Base-by-base conservation (phyloP, 2,113 vertebrate genomes). In the Dinomys branickii region DNA sequence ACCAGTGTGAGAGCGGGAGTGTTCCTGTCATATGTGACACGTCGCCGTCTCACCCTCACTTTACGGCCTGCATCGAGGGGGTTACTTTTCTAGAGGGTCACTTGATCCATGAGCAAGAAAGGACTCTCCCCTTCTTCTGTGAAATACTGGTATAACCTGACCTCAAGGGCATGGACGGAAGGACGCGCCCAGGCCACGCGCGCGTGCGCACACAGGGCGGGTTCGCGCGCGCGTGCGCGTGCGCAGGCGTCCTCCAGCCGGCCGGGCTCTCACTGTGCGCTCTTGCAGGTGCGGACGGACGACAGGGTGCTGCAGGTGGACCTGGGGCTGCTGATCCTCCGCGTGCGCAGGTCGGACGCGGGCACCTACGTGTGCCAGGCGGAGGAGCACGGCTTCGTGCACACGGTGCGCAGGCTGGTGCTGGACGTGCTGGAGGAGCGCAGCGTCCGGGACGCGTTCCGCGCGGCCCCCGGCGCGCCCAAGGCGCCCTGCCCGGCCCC, bases 351-450 rank as follows among this genome's bases (percentile, higher is more conserved):
- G 61, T 97, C 98, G 12, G 99, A 99, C 69, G 98, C 99, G 8
- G 99, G 99, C 6, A 98, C 98, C 24, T 99, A 99, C 50, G 98
- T 99, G 92, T 99, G 99, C 96, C 99, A 99, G 98, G 99, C 99
- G 0, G 99, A 99, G 78, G 99, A 99, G 94, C 99, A 99, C 7
- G 98, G 99, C 96, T 99, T 99, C 59, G 98, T 99, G 85, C 99
- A 99, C 90, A 99, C 99, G 0, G 96, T 99, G 65, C 98, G 99
- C 24, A 99, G 98, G 63, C 98, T 99, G 97, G 99, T 98, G 13
- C 97, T 99, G 88, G 99, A 99, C 88, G 98, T 99, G 35, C 98
- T 99, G 0, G 99, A 98, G 90, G 99, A 99, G 87, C 99, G 99
- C 47, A 98, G 98, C 0, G 98, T 99, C 12, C 98, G 99, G 1